Evolutionary conservation across 2,888 invertebrate genomes (phyloP), one percentile per base, ranked within the genome.

Genomic region (Philereme transversata): DNA sequence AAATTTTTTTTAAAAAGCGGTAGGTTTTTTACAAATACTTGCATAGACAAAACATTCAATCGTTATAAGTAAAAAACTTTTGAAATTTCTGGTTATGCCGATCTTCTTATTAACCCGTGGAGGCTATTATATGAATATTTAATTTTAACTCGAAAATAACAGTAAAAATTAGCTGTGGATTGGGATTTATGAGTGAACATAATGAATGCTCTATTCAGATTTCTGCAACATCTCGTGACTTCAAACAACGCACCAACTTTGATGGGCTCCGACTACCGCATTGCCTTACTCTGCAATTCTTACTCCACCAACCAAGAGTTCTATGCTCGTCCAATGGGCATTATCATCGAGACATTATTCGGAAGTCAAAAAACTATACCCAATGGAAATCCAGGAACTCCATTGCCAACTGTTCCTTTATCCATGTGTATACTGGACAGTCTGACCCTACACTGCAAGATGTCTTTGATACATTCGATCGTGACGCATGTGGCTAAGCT

Each of bases 361-460:
- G 96, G 95, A 4, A 94, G 90, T 78, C 93, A 96, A 75, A 95
- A 96, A 81, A 82, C 93, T 11, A 76, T 89, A 81, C 88, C 87
- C 72, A 78, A 90, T 72, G 93, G 82, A 71, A 93, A 87, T 80
- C 94, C 86, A 76, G 82, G 83, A 0, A 93, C 95, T 0, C 90
- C 91, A 0, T 85, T 96, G 22, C 97, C 97, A 4, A 97, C 97
- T 0, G 95, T 96, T 7, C 99, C 99, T 0, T 90, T 99, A 49
- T 97, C 98, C 0, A 98, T 99, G 96, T 96, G 96, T 57, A 96
- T 98, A 56, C 89, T 99, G 48, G 99, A 99, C 83, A 98, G 98
- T 22, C 87, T 99, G 57, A 99, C 99, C 0, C 96, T 99, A 38
- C 99, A 99, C 80, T 97, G 98, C 40, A 99, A 99, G 89, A 99